Conservation (phyloP, 2,113 vertebrate genomes). For the Shinisaurus crocodilurus region DNA sequence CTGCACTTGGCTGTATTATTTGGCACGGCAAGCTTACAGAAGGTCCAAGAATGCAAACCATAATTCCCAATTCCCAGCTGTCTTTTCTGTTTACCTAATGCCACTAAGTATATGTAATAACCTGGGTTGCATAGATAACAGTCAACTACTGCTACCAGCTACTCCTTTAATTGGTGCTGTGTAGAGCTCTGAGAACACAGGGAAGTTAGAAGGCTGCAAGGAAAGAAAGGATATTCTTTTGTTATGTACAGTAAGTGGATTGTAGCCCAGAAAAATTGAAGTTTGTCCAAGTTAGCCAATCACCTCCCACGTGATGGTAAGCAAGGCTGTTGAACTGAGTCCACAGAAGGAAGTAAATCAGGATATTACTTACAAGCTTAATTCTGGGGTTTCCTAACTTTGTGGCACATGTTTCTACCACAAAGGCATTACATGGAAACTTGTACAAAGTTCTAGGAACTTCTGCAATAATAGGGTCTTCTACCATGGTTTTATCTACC, state of each 20-base stretch:
- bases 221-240: background rate
- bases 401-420: background rate
- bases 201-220: constrained; percentile 4
- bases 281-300: background rate
- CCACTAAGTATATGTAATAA: constrained; percentile 17
- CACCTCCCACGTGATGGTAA: background rate
- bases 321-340: background rate
- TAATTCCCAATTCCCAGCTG: constrained; percentile 23
- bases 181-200: background rate
- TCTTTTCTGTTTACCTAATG: constrained; percentile 10
- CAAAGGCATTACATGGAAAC: background rate
- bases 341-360: background rate
- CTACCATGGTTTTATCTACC: background rate
- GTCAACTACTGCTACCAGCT: background rate
- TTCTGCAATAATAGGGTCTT: background rate
- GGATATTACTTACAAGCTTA: background rate
- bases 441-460: background rate
- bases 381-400: background rate
- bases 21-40: background rate
- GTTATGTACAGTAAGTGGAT: background rate
- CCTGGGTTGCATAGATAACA: constrained; percentile 2
- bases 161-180: constrained; percentile 8
- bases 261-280: background rate
- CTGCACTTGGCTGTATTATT: background rate
- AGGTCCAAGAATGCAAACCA: background rate